phyloP scores from a whole-genome alignment of 2,888 invertebrate genomes.

The Onthophagus sagittarius region DNA sequence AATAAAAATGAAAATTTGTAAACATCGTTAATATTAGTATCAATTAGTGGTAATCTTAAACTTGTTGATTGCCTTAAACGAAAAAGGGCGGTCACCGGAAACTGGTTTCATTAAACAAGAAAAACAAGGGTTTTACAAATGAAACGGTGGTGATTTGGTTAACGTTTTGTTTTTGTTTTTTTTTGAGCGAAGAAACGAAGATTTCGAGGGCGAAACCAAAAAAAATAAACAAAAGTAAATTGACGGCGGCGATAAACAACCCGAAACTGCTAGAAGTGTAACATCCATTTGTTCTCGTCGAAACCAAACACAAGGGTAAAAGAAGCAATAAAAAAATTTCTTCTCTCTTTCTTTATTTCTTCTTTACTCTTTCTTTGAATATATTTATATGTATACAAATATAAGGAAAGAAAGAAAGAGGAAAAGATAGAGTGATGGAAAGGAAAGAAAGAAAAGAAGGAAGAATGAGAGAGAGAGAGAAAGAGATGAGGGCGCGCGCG shows the following conservation, averaged over 20 bases:
- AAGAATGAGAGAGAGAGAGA: not conserved
- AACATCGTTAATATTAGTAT: no score
- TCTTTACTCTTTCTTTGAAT: no score
- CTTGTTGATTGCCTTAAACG: not conserved
- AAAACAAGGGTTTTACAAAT: slow-evolving; percentile 31
- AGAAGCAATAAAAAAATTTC: slow-evolving; percentile 27
- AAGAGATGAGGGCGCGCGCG: not conserved
- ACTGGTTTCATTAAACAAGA: slow-evolving; percentile 1
- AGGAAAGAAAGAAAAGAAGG: no score
- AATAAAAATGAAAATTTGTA: no score
- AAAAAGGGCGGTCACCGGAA: not conserved
- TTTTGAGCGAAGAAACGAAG: not conserved
- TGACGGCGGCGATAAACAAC: slow-evolving; percentile 40
- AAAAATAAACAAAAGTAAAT: slow-evolving; percentile 26
- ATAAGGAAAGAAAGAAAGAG: no score
- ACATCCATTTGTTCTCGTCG: slow-evolving; percentile 49
- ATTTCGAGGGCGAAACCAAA: not conserved
- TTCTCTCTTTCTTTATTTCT: no score
- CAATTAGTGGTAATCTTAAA: not conserved
- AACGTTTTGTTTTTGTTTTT: not conserved
- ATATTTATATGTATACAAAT: no score
- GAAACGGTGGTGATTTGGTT: slow-evolving; percentile 13
- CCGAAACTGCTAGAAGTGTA: slow-evolving; percentile 44
- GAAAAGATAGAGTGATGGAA: no score
- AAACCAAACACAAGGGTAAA: slow-evolving; percentile 44